Evolutionary conservation across 2,113 vertebrate species (phyloP).

Genomic region (Hepsetus odoe): DNA sequence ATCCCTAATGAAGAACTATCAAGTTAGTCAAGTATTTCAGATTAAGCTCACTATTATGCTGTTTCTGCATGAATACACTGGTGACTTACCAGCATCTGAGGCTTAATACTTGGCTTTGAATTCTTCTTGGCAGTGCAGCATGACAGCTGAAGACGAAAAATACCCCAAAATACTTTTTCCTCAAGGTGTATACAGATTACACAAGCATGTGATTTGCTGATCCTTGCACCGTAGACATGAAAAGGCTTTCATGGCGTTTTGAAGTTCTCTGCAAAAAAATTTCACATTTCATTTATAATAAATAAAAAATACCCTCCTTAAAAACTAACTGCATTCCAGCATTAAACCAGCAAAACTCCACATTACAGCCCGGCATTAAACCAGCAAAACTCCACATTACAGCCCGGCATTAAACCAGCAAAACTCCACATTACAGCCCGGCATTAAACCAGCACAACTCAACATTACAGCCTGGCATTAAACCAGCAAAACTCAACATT

Average conservation of each 20-base stretch:
- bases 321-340: too few species aligned
- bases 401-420: too few species aligned
- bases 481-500: background rate
- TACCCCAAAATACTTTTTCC: background rate
- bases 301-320: too few species aligned
- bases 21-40: background rate
- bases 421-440: too few species aligned
- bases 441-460: too few species aligned
- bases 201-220: conserved; percentile 31
- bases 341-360: too few species aligned
- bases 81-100: background rate
- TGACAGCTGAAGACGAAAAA: background rate
- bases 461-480: too few species aligned
- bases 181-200: background rate
- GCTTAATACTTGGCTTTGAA: conserved; percentile 3
- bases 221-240: background rate
- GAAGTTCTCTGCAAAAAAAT: background rate
- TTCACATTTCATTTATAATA: background rate
- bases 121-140: background rate
- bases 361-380: too few species aligned
- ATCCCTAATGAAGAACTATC: too few species aligned
- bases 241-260: background rate
- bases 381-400: too few species aligned
- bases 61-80: too few species aligned
- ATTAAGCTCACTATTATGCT: background rate